Evolutionary conservation across 2,888 invertebrate genomes (phyloP).

Genomic region (Bellardia bayeri): DNA sequence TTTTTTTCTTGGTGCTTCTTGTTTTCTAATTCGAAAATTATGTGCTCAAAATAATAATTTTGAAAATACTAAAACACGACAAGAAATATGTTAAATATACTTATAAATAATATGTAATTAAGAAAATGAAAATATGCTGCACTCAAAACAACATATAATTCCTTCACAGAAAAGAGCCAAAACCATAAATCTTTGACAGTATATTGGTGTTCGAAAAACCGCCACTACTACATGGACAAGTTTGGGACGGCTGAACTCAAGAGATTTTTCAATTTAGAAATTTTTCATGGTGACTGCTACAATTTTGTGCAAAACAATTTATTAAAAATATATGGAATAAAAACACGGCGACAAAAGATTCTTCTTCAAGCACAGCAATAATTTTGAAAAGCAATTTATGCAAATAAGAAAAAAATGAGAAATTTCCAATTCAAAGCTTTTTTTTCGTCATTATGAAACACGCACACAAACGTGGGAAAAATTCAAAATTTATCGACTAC

Average conservation of each 20-base stretch:
- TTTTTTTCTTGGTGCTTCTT: not conserved
- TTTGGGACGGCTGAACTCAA: slow-evolving; percentile 37
- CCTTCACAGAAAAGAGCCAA: not conserved
- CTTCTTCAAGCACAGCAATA: slow-evolving; percentile 43
- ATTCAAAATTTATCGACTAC: slow-evolving; percentile 7
- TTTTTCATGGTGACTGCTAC: not conserved
- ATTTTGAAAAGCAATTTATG: slow-evolving; percentile 36
- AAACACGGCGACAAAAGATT: slow-evolving; percentile 30
- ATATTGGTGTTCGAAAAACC: slow-evolving; percentile 30
- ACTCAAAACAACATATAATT: slow-evolving; percentile 20
- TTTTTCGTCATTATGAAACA: slow-evolving; percentile 18
- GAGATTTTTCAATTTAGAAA: slow-evolving; percentile 16
- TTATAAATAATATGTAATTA: not conserved
- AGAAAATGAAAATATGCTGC: slow-evolving; percentile 3
- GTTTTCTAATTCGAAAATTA: slow-evolving; percentile 48
- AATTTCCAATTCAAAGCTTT: slow-evolving; percentile 69
- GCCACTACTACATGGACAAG: slow-evolving; percentile 38
- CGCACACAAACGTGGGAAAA: not conserved
- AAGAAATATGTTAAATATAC: slow-evolving; percentile 10
- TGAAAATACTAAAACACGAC: not conserved
- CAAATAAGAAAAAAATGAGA: slow-evolving; percentile 37
- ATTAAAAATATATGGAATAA: not conserved
- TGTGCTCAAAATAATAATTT: slow-evolving; percentile 35
- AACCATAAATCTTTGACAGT: slow-evolving; percentile 28
- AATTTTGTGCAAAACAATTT: slow-evolving; percentile 16